These are phyloP conservation scores for Zapornia atra DNA, from an alignment of 2,113 vertebrate species.

Conservation along the genomic window DNA sequence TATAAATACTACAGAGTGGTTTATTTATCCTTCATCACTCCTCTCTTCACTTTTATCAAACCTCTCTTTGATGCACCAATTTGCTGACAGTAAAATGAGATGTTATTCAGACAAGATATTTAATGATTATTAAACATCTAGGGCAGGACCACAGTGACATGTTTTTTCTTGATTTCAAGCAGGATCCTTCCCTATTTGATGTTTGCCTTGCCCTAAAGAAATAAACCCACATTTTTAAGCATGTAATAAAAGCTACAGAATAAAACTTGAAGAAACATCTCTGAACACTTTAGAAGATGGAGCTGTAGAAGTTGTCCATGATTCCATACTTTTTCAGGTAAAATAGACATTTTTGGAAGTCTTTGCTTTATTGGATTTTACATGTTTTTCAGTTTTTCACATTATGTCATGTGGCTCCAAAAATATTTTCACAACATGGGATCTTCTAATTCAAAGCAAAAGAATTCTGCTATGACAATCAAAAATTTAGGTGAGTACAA, in stretches of 20 bases:
- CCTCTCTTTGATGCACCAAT: not conserved
- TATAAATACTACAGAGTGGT: not conserved
- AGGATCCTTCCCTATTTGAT: not conserved
- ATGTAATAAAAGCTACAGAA: not conserved
- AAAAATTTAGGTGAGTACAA: not conserved
- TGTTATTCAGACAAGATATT: not conserved
- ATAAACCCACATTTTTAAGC: not conserved
- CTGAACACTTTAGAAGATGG: not conserved
- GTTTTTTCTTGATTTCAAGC: not conserved
- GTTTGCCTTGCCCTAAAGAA: not conserved
- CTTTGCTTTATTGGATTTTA: not conserved
- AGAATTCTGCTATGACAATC: not conserved
- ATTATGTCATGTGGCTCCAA: not conserved
- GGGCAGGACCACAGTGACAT: not conserved
- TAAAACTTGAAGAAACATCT: not conserved
- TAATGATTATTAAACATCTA: not conserved
- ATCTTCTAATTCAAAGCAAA: not conserved
- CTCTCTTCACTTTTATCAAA: not conserved
- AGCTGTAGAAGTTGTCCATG: not conserved
- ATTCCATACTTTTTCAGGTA: not conserved
- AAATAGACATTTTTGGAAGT: not conserved
- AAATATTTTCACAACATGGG: not conserved
- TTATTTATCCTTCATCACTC: not conserved
- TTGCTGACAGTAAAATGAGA: not conserved
- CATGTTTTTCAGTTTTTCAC: not conserved